Evolutionary conservation across 2,797 vertebrate species (phyloP), one percentile per base, ranked within the genome.

Genomic region (Hephaestus fuliginosus): DNA sequence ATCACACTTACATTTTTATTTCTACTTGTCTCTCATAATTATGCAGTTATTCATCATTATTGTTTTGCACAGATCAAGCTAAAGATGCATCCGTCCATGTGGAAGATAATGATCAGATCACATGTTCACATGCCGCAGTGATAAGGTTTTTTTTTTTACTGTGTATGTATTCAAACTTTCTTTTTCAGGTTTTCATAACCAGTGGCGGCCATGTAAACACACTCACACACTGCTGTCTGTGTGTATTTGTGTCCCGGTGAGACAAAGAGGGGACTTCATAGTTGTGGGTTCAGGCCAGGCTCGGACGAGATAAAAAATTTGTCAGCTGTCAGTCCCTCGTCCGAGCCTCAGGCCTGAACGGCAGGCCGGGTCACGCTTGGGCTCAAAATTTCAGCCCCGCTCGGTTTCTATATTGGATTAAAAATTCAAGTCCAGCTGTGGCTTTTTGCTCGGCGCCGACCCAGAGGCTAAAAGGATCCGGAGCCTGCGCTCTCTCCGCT

Each of bases 401-500:
- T 44, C 65, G 30, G 43, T 71, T 76, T 78, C 51, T 44, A 56
- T 39, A 63, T 53, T 60, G 51, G 77, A 73, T 84, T 70, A 60
- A 74, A 81, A 78, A 55, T 77, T 74, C 39, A 22, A 43, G 74
- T 82, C 65, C 74, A 79, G 86, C 78, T 84, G 81, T 48, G 48
- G 33, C 43, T 64, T 57, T 77, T 44, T 49, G 62, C 73, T 84
- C 69, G 0, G n/a, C 0, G 7, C 48, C 39, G 14, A 73, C 80
- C 82, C 68, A 13, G 61, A 86, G 78, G 80, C 84, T 77, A 75
- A 74, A 72, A 84, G 74, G 68, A 89, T 80, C 65, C 73, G 5
- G 81, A 33, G 78, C 82, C 69, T 5, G 30, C 3, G 25, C 76
- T 49, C 84, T 81, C 70, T 56, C 46, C 55, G 30, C 73, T 9